Conservation (phyloP, 1,140 invertebrate genomes). For the Lepidotrigona ventralis region DNA sequence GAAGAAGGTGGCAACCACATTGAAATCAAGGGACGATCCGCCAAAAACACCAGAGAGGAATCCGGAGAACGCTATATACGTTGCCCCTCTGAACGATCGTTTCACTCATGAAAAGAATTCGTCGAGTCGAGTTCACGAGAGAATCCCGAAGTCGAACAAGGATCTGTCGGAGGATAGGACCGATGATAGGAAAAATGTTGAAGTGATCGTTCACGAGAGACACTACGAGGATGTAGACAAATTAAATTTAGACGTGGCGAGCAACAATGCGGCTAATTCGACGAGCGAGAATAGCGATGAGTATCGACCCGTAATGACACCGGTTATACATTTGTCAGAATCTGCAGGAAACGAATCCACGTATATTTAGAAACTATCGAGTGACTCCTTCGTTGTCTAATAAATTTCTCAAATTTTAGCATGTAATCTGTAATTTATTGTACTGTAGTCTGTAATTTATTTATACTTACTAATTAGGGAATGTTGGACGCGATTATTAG, state of each 20-base stretch:
- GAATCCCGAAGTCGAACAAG: neutral
- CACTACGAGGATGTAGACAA: neutral
- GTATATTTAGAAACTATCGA: slow-evolving; percentile 1
- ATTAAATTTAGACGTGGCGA: too few relatives aligned
- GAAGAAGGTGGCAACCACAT: slow-evolving; percentile 71
- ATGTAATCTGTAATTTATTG: slow-evolving; percentile 19
- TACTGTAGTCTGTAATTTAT: slow-evolving; percentile 25
- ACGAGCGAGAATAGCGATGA: neutral
- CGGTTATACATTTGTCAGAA: accelerated
- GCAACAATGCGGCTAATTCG: neutral
- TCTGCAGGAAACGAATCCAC: neutral
- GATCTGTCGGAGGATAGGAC: neutral
- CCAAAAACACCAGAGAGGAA: slow-evolving; percentile 71
- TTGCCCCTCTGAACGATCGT: slow-evolving; percentile 58
- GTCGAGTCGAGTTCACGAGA: neutral
- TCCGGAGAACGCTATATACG: slow-evolving; percentile 63
- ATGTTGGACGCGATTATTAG: slow-evolving; percentile 4
- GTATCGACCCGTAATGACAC: too few relatives aligned
- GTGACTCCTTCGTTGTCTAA: neutral
- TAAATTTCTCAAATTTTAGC: slow-evolving; percentile 3
- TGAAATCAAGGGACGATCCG: slow-evolving; percentile 28
- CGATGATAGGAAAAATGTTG: slow-evolving; percentile 10
- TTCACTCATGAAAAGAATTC: slow-evolving; percentile 43
- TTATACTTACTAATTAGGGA: neutral
- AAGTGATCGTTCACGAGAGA: slow-evolving; percentile 38